These are phyloP conservation scores for Eriosoma lanigerum DNA, from an alignment of 1,140 invertebrate genomes.

Conservation along the genomic window DNA sequence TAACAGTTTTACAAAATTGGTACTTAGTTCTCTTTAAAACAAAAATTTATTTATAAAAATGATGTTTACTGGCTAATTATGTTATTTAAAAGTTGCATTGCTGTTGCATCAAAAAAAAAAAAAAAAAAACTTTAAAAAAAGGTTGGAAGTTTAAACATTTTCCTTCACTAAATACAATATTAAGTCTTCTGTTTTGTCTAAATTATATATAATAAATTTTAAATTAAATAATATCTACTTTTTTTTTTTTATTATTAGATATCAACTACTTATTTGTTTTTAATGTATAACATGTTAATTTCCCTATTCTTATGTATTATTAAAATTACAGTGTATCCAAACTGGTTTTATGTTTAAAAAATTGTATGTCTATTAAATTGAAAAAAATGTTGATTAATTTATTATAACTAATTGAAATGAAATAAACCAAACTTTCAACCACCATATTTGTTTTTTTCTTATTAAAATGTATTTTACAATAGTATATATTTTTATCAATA, in stretches of 20 bases:
- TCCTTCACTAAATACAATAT: background rate
- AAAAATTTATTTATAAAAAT: background rate
- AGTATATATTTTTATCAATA: background rate
- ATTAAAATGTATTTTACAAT: too few relatives aligned
- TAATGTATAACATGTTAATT: constrained; percentile 20
- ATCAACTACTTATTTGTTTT: background rate
- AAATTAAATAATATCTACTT: background rate
- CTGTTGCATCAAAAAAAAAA: constrained; percentile 29
- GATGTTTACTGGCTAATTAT: background rate
- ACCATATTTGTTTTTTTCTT: background rate
- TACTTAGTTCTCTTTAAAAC: constrained; percentile 28
- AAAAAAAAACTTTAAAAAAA: constrained; percentile 34
- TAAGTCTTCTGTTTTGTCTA: background rate
- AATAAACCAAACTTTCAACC: constrained; percentile 33
- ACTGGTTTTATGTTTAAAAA: constrained; percentile 54
- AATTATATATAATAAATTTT: constrained; percentile 14
- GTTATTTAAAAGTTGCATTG: background rate
- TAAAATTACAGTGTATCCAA: constrained; percentile 55
- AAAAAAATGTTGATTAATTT: background rate
- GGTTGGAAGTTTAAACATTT: constrained; percentile 35
- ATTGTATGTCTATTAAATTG: background rate
- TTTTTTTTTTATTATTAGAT: background rate
- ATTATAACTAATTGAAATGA: background rate
- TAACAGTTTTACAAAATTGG: background rate
- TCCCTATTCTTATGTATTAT: constrained; percentile 52